These are phyloP conservation scores for Drosophila arawakana DNA, from an alignment of 1,140 invertebrate genomes.

Conservation along the genomic window DNA sequence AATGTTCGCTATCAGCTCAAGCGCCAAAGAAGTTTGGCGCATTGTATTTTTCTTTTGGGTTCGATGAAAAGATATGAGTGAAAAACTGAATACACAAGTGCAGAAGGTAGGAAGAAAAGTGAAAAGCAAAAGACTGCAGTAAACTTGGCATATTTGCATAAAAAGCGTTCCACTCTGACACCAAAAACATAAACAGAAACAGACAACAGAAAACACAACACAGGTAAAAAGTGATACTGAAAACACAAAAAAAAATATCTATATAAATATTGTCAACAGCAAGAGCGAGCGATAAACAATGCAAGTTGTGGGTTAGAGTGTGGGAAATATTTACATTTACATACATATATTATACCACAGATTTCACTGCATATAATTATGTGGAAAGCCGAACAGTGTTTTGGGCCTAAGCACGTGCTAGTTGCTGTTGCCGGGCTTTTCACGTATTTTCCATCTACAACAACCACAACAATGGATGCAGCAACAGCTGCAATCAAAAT, in stretches of 20 bases:
- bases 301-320: not conserved
- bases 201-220: constrained; percentile 23
- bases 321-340: not conserved
- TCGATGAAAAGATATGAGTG: constrained; percentile 72
- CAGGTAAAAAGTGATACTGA: constrained; percentile 18
- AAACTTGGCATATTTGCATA: constrained; percentile 81
- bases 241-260: constrained; percentile 36
- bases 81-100: constrained; percentile 35
- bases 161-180: constrained; percentile 66
- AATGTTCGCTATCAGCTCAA: constrained; percentile 21
- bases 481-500: constrained; percentile 70
- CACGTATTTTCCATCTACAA: constrained; percentile 17
- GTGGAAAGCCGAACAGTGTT: constrained; percentile 22
- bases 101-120: not conserved
- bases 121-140: constrained; percentile 36
- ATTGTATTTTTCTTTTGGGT: constrained; percentile 41
- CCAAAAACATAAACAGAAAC: constrained; percentile 78
- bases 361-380: constrained; percentile 66
- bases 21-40: constrained; percentile 75
- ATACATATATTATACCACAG: constrained; percentile 59
- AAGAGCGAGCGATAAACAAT: constrained; percentile 49
- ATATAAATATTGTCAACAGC: constrained; percentile 56
- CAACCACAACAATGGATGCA: constrained; percentile 13
- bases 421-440: constrained; percentile 7
- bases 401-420: constrained; percentile 29